Evolutionary conservation across 2,888 invertebrate genomes (phyloP).

Genomic region (Calameuta idolon): DNA sequence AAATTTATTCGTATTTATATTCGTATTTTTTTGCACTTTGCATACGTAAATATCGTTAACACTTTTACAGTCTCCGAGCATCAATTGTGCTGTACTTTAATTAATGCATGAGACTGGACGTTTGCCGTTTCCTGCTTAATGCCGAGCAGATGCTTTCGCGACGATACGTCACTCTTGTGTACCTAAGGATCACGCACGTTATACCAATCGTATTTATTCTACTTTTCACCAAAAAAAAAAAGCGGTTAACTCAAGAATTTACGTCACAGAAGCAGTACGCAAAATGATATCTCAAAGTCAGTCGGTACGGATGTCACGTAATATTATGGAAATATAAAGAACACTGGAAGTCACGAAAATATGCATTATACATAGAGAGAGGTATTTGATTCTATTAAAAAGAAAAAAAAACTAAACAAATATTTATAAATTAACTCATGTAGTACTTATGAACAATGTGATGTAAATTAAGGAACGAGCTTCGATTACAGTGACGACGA

Average conservation of each 20-base stretch:
- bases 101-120: background rate
- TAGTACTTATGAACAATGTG: too few species aligned
- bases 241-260: too few species aligned
- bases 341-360: background rate
- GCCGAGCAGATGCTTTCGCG: too few species aligned
- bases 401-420: too few species aligned
- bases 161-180: too few species aligned
- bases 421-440: too few species aligned
- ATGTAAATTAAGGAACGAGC: background rate
- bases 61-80: background rate
- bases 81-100: background rate
- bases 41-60: background rate
- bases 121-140: background rate
- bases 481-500: background rate
- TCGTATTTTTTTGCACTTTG: background rate
- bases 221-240: too few species aligned
- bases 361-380: background rate
- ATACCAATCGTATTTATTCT: too few species aligned
- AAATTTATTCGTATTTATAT: background rate
- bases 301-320: background rate
- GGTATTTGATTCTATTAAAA: background rate
- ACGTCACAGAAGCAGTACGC: background rate
- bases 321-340: background rate
- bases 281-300: background rate
- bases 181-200: too few species aligned